phyloP scores from a whole-genome alignment of 53 echinoderm and acorn worm genomes.

The Apostichopus leukothele region DNA sequence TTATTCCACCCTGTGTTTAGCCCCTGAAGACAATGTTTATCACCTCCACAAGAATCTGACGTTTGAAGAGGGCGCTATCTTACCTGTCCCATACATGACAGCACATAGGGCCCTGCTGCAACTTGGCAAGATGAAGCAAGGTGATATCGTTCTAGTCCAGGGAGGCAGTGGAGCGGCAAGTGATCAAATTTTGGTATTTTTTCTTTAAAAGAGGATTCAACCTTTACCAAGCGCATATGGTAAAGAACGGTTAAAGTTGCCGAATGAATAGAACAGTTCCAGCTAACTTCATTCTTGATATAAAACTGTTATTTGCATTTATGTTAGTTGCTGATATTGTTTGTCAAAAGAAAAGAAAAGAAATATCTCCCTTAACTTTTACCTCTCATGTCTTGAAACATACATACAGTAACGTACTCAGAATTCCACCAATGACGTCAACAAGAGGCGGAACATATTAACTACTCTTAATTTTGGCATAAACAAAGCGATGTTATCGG shows the following conservation, averaged over 20 bases:
- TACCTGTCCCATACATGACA: constrained; percentile 72
- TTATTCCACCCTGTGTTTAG: constrained; percentile 62
- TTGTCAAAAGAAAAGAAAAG: no score
- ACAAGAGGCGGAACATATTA: no score
- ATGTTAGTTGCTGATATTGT: no score
- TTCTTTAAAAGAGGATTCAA: background rate
- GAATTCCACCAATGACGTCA: no score
- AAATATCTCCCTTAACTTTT: no score
- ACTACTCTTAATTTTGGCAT: no score
- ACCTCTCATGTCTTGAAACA: no score
- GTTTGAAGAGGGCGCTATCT: constrained; percentile 81
- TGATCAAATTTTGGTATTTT: background rate
- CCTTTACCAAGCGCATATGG: background rate
- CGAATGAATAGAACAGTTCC: background rate
- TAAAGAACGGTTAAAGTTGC: background rate
- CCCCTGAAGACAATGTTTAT: constrained; percentile 53
- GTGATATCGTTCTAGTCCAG: constrained; percentile 64
- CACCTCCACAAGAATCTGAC: constrained; percentile 60
- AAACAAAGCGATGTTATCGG: no score
- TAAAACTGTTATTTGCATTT: background rate
- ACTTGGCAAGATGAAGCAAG: constrained; percentile 60
- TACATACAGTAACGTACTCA: no score
- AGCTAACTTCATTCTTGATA: background rate
- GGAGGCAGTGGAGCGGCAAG: constrained; percentile 82
- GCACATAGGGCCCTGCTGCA: constrained; percentile 57